Conservation (phyloP, 2,888 invertebrate genomes). For the Pachliopta kotzebuea region DNA sequence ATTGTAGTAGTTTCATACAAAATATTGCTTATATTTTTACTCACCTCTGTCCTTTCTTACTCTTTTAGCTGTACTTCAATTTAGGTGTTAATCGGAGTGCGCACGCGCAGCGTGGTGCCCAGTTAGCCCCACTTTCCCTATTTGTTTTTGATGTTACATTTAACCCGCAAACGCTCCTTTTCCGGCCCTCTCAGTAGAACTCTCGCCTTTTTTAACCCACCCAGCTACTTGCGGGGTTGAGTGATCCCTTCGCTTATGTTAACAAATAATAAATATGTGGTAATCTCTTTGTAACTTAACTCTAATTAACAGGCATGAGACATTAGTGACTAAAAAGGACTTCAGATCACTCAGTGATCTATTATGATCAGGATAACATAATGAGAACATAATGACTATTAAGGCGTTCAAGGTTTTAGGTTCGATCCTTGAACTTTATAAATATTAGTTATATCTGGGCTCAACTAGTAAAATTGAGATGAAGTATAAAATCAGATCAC, state of each 20-base stretch:
- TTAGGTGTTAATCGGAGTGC: constrained; percentile 64
- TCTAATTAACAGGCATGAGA: too few relatives aligned
- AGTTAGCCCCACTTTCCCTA: constrained; percentile 68
- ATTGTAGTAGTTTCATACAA: background rate
- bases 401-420: too few relatives aligned
- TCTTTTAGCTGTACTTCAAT: constrained; percentile 39
- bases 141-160: constrained; percentile 69
- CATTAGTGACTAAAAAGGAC: too few relatives aligned
- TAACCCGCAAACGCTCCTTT: constrained; percentile 66
- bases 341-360: too few relatives aligned
- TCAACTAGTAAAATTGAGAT: too few relatives aligned
- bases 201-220: constrained; percentile 59
- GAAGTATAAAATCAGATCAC: too few relatives aligned
- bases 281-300: background rate
- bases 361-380: too few relatives aligned
- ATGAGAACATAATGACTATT: too few relatives aligned
- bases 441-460: too few relatives aligned
- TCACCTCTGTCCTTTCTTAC: constrained; percentile 40
- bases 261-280: constrained; percentile 15
- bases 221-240: constrained; percentile 48
- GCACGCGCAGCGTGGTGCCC: constrained; percentile 57
- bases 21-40: constrained; percentile 9
- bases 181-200: constrained; percentile 71
- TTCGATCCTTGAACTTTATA: too few relatives aligned
- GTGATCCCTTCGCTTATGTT: constrained; percentile 35